Evolutionary conservation across 2,888 invertebrate species (phyloP).

Genomic region (Yponomeuta malinellus): DNA sequence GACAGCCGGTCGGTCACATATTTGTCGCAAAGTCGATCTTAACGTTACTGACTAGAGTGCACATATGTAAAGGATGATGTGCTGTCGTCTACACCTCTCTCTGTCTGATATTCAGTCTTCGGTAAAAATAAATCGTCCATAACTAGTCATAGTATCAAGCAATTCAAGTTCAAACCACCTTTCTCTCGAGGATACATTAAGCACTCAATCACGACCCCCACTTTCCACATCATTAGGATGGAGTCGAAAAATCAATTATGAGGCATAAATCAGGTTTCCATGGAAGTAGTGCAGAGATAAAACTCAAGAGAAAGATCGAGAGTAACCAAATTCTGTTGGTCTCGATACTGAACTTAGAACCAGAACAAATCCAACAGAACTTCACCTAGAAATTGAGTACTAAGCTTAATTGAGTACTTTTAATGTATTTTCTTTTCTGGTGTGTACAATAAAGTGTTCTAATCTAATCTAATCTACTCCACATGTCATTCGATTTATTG

Average conservation of each 20-base stretch:
- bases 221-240: slow-evolving; percentile 7
- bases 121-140: background rate
- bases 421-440: too few relatives aligned
- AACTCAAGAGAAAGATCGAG: slow-evolving; percentile 7
- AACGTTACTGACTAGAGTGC: too few relatives aligned
- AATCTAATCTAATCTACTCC: too few relatives aligned
- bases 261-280: slow-evolving; percentile 36
- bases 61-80: background rate
- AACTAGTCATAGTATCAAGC: background rate
- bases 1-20: too few relatives aligned
- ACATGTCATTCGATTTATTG: too few relatives aligned
- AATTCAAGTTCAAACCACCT: slow-evolving; percentile 1
- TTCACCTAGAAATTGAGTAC: background rate
- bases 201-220: background rate
- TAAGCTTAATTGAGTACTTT: too few relatives aligned
- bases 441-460: too few relatives aligned
- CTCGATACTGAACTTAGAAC: slow-evolving; percentile 3
- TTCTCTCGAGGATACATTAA: slow-evolving; percentile 1
- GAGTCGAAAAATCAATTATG: slow-evolving; percentile 32
- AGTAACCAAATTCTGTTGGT: slow-evolving; percentile 6
- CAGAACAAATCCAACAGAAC: background rate
- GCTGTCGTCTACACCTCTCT: too few relatives aligned
- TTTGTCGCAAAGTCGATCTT: too few relatives aligned
- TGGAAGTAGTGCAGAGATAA: slow-evolving; percentile 29
- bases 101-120: background rate